These are phyloP conservation scores for Enteromius afrohamiltoni DNA, from an alignment of 2,797 vertebrate species.

Conservation along the genomic window DNA sequence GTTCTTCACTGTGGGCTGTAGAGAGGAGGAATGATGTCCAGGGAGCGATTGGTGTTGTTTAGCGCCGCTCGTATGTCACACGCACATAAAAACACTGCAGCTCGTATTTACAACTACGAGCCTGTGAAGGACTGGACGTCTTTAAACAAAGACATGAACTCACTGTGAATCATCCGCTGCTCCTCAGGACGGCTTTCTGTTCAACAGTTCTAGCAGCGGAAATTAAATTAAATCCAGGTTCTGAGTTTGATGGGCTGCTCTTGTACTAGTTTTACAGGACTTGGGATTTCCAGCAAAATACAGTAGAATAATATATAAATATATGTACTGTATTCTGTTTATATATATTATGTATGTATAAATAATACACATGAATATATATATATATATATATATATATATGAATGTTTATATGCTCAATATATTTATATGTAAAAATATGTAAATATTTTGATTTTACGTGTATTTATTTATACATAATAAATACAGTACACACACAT, in stretches of 20 bases:
- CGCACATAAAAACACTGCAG: slow-evolving; percentile 7
- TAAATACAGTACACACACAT: too few relatives aligned
- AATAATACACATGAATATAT: too few relatives aligned
- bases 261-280: background rate
- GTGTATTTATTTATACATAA: too few relatives aligned
- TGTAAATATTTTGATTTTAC: too few relatives aligned
- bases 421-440: too few relatives aligned
- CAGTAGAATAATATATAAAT: too few relatives aligned
- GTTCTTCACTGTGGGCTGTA: background rate
- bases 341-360: too few relatives aligned
- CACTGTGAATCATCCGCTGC: background rate
- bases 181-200: background rate
- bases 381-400: too few relatives aligned
- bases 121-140: slow-evolving; percentile 14
- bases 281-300: background rate
- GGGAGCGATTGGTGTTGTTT: slow-evolving; percentile 31
- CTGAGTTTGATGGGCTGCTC: background rate
- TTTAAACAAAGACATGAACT: slow-evolving; percentile 25
- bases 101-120: slow-evolving; percentile 2
- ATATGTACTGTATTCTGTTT: too few relatives aligned
- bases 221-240: slow-evolving; percentile 5
- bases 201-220: background rate
- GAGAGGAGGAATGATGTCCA: slow-evolving; percentile 10
- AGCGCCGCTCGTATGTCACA: background rate
- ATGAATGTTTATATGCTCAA: too few relatives aligned